Evolutionary conservation across 2,113 vertebrate genomes (phyloP), one percentile per base, ranked within the genome.

Genomic region (Dicaeum eximium): DNA sequence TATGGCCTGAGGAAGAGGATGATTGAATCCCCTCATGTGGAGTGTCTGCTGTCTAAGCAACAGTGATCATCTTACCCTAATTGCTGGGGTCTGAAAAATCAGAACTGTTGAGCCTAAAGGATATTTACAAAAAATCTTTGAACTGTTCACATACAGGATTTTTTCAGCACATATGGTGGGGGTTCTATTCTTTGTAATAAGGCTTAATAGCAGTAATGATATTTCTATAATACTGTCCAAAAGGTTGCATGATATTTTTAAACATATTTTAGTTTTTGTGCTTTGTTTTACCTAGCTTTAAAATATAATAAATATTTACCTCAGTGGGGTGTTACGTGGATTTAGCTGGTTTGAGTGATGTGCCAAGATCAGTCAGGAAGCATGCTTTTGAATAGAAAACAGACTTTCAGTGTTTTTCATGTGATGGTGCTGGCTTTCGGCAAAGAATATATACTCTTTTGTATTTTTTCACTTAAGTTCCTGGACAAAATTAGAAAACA

Each of bases 281-380:
- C 40, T 79, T 93, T 60, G 28, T 28, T 74, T 91, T 92, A 86
- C 31, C 60, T 44, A 84, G 33, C 51, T 71, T 93, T 84, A 92
- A 91, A 95, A 84, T 91, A 45, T 53, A 82, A 48, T 96, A 82
- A 96, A 77, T 90, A 82, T 95, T 92, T 89, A 89, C 69, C n/a
- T 77, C 81, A 48, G 47, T 58, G 62, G 64, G 51, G 50, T 77
- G 64, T 80, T 89, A 75, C 0, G 0, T 77, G 60, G 35, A 75
- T 93, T 88, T 70, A 88, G 40, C 47, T 93, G 65, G 30, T 62
- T 86, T 71, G 86, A 83, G 50, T 73, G 71, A 93, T 73, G 30
- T 91, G 84, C 85, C 85, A 80, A 73, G 66, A 92, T 94, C 81
- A 88, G 85, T 81, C 87, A 92, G 74, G 54, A 94, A 67, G 50